Evolutionary conservation across 2,888 invertebrate species (phyloP), one percentile per base, ranked within the genome.

Genomic region (Furcula furcula): DNA sequence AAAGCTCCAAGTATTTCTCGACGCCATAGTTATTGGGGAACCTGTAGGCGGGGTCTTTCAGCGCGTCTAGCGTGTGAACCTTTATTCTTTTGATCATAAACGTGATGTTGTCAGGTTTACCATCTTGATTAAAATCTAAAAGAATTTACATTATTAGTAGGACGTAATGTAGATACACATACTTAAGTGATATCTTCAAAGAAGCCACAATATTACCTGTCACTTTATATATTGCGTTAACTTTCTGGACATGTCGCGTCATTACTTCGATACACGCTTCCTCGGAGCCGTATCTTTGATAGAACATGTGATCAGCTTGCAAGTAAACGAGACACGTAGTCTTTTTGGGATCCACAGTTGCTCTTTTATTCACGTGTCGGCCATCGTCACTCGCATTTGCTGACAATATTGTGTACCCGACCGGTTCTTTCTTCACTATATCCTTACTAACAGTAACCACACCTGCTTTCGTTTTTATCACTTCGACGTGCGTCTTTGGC

Each of bases 81-180:
- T 98, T 98, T 65, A 98, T 96, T 63, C 97, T 91, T 88, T 98
- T 98, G 65, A 98, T 97, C 95, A 97, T 97, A 76, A 98, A 98
- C 43, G 95, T 96, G 55, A 98, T 97, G 78, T 96, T 96, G 82
- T 98, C 98, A 18, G 95, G 92, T 70, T 94, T 93, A 19, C 96
- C 97, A 76, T 97, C 97, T 76, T 94, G 95, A 84, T 98, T 97
- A 79, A 98, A 98, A 89, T 97, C 97, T 95, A 91, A 57, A 73
- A 77, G 21, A 51, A 46, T 22, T 51, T 45, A 39, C 11, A 29
- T 11, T 18, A 40, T 39, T 26, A 40, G 35, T 46, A 39, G 15
- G 6, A 11, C 18, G 2, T 18, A 28, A 28, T 6, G 13, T 18
- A 18, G 10, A 28, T 18, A 28, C 25, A 20, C 7, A n/a, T n/a